Evolutionary conservation across 1,140 invertebrate species (phyloP).

Genomic region (Drosophila punjabiensis): DNA sequence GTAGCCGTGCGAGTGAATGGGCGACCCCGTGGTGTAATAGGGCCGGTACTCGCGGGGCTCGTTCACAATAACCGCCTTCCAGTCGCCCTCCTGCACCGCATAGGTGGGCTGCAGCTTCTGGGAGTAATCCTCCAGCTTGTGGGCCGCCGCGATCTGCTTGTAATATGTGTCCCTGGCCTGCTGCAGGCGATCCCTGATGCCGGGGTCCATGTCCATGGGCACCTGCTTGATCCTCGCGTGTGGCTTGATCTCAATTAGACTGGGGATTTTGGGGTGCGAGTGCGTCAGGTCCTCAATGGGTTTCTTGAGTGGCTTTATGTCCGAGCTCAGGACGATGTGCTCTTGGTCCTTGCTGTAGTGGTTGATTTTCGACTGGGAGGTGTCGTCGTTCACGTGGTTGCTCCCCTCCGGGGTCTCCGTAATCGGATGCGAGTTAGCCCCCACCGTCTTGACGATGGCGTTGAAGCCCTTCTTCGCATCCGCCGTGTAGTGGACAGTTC

Average conservation of each 20-base stretch:
- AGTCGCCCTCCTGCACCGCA: conserved; percentile 70
- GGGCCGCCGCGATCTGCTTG: conserved; percentile 67
- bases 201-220: conserved; percentile 80
- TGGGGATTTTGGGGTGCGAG: conserved; percentile 78
- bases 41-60: conserved; percentile 72
- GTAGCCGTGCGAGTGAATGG: conserved; percentile 41
- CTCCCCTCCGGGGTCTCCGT: conserved; percentile 72
- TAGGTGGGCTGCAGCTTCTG: conserved; percentile 57
- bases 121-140: conserved; percentile 56
- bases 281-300: conserved; percentile 80
- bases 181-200: conserved; percentile 68
- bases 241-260: conserved; percentile 80
- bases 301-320: conserved; percentile 75
- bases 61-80: conserved; percentile 76
- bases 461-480: conserved; percentile 89
- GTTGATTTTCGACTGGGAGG: conserved; percentile 85
- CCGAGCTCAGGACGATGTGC: conserved; percentile 83
- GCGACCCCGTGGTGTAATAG: conserved; percentile 52
- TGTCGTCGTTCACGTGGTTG: conserved; percentile 65
- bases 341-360: conserved; percentile 85
- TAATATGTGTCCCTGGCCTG: conserved; percentile 77
- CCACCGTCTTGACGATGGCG: conserved; percentile 88
- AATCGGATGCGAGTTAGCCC: conserved; percentile 86
- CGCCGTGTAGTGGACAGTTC: conserved; percentile 88
- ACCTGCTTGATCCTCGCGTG: conserved; percentile 82